These are phyloP conservation scores for Mus pahari DNA, from an alignment of 2,113 vertebrate genomes.

Conservation along the genomic window DNA sequence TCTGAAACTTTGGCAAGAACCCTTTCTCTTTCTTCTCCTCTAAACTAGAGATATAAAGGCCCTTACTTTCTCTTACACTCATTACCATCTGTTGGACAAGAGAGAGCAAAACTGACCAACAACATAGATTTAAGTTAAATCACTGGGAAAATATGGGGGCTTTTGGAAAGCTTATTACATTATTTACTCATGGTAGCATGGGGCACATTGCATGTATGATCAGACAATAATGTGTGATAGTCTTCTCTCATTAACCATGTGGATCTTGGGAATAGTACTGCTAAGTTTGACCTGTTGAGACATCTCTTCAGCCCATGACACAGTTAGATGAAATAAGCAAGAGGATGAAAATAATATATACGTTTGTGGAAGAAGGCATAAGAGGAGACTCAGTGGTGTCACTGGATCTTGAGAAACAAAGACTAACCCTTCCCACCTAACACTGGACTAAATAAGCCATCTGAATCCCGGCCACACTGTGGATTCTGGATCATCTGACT, in stretches of 20 bases:
- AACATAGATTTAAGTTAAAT: not conserved
- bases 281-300: not conserved
- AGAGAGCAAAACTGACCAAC: not conserved
- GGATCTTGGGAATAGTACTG: not conserved
- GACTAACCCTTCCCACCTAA: not conserved
- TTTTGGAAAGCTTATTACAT: not conserved
- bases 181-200: not conserved
- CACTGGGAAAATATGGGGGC: not conserved
- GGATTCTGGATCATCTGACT: not conserved
- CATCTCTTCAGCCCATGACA: not conserved
- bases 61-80: not conserved
- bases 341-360: not conserved
- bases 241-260: not conserved
- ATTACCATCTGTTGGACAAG: not conserved
- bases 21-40: not conserved
- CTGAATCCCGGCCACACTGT: not conserved
- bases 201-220: no score
- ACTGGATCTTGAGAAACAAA: not conserved
- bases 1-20: not conserved
- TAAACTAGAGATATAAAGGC: not conserved
- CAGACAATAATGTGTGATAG: not conserved
- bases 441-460: not conserved
- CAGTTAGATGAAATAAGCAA: not conserved
- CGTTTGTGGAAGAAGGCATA: not conserved
- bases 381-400: not conserved